Conservation (phyloP, 2,888 invertebrate genomes). For the Perizoma affinitatum region DNA sequence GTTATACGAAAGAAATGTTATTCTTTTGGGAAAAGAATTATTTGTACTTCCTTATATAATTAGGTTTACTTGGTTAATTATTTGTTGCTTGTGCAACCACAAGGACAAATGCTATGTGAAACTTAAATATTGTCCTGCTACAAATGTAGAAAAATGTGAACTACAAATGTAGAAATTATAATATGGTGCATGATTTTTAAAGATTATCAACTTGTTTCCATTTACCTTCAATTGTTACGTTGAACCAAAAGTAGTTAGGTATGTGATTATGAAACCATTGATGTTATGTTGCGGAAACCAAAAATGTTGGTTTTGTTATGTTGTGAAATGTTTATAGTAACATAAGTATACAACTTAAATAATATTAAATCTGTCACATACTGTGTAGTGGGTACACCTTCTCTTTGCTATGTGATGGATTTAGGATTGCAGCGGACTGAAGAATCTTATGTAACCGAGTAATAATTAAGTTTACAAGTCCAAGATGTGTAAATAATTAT, state of each 20-base stretch:
- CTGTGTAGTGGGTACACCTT: neutral
- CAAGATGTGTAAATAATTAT: slow-evolving; percentile 52
- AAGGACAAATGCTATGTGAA: slow-evolving; percentile 5
- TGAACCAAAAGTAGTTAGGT: slow-evolving; percentile 38
- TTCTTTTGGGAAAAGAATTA: slow-evolving; percentile 82
- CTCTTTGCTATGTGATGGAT: slow-evolving; percentile 17
- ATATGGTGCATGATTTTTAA: slow-evolving; percentile 28
- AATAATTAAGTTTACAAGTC: slow-evolving; percentile 52
- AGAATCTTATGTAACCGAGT: slow-evolving; percentile 48
- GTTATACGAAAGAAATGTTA: slow-evolving; percentile 66
- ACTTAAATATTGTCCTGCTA: slow-evolving; percentile 8
- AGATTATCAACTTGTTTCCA: slow-evolving; percentile 31
- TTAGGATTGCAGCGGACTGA: slow-evolving; percentile 54
- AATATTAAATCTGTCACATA: slow-evolving; percentile 25
- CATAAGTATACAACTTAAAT: slow-evolving; percentile 29
- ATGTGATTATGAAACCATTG: slow-evolving; percentile 82
- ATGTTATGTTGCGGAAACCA: slow-evolving; percentile 67
- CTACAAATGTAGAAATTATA: slow-evolving; percentile 20
- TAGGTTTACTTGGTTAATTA: slow-evolving; percentile 54
- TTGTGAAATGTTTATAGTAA: slow-evolving; percentile 50
- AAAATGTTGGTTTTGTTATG: slow-evolving; percentile 68
- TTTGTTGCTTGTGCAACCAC: slow-evolving; percentile 19
- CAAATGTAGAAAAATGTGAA: slow-evolving; percentile 14
- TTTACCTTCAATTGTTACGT: slow-evolving; percentile 40
- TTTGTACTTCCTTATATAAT: slow-evolving; percentile 66